Evolutionary conservation across 92 coral and sea anemone genomes (phyloP).

Genomic region (Pocillopora meandrina): DNA sequence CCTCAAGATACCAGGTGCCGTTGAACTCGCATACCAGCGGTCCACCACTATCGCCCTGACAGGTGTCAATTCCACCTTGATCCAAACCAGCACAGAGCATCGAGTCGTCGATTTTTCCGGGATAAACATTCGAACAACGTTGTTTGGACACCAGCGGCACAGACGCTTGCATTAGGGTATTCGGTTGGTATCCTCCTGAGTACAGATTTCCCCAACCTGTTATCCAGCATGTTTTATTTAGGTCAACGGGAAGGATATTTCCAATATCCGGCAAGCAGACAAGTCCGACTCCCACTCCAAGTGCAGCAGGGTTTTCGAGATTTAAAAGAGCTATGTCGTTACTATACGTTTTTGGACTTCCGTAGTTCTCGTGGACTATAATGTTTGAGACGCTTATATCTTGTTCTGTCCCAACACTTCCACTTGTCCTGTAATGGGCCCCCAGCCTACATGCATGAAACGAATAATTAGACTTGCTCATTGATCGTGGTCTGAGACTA

Average conservation of each 20-base stretch:
- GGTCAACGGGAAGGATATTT: slow-evolving; percentile 15
- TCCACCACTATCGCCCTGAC: slow-evolving; percentile 32
- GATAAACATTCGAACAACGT: neutral
- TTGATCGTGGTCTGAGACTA: neutral
- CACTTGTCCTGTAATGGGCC: slow-evolving; percentile 21
- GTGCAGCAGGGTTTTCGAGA: slow-evolving; percentile 22
- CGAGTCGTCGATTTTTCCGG: slow-evolving; percentile 3
- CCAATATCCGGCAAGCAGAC: slow-evolving; percentile 44
- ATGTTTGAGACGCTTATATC: slow-evolving; percentile 25
- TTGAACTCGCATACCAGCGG: slow-evolving; percentile 5
- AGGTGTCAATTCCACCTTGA: slow-evolving; percentile 21
- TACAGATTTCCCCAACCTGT: slow-evolving; percentile 21
- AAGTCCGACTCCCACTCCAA: slow-evolving; percentile 34
- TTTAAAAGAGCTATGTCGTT: slow-evolving; percentile 50
- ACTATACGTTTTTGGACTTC: slow-evolving; percentile 24
- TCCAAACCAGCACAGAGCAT: slow-evolving; percentile 39
- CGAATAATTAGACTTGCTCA: neutral
- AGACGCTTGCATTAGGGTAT: slow-evolving; percentile 2
- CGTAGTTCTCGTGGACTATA: slow-evolving; percentile 31
- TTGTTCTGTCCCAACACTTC: slow-evolving; percentile 30
- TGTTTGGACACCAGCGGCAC: slow-evolving; percentile 16
- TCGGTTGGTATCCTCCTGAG: neutral
- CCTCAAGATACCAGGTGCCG: slow-evolving; percentile 3
- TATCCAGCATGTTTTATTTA: slow-evolving; percentile 15
- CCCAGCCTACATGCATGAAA: slow-evolving; percentile 1